A percentile compares a stretch with the other conserved stretches of the same genome.
phyloP scores from a whole-genome alignment of 1,140 invertebrate genomes.

The Armadillidium nasatum region DNA sequence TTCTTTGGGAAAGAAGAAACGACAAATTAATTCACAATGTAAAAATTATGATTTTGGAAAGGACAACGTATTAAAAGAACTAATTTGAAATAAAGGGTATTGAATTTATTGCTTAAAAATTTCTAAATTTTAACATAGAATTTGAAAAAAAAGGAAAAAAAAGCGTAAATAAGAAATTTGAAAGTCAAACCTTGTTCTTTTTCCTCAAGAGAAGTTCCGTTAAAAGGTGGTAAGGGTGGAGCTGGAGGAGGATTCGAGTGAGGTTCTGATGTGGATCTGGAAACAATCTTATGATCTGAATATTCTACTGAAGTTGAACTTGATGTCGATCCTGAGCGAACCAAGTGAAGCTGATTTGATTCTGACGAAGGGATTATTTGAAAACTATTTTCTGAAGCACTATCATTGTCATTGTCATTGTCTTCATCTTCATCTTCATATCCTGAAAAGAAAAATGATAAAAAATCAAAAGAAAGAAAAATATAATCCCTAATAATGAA shows the following conservation, averaged over 20 bases:
- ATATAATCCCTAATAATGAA: background rate
- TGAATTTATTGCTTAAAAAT: no score
- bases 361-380: background rate
- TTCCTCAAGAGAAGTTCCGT: background rate
- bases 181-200: background rate
- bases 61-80: no score
- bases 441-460: constrained; percentile 7
- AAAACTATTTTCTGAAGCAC: background rate
- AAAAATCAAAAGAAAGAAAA: background rate
- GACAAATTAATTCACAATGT: no score
- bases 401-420: background rate
- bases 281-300: constrained; percentile 14
- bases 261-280: background rate
- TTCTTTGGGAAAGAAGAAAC: background rate
- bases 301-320: constrained; percentile 21
- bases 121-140: no score
- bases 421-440: background rate
- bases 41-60: no score
- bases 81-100: no score
- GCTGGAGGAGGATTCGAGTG: background rate
- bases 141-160: no score
- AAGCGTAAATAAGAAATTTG: no score
- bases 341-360: background rate
- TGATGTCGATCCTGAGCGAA: background rate
- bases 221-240: constrained; percentile 19